phyloP scores from a whole-genome alignment of 2,888 invertebrate genomes.

The Tineola bisselliella region DNA sequence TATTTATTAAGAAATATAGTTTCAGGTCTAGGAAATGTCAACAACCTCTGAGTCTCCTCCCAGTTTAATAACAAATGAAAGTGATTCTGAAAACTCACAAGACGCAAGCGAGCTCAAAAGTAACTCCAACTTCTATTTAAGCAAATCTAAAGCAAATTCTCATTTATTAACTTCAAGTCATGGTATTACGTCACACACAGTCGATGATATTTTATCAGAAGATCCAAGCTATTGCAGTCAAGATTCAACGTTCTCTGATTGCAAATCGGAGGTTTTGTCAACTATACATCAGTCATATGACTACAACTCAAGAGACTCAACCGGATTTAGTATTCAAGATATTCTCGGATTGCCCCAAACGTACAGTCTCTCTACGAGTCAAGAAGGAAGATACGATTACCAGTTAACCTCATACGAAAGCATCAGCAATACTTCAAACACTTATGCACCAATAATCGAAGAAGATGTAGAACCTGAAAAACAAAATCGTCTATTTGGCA shows the following conservation, averaged over 20 bases:
- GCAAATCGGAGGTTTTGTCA: constrained; percentile 41
- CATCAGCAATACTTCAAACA: constrained; percentile 48
- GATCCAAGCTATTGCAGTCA: constrained; percentile 29
- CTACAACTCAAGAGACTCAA: constrained; percentile 59
- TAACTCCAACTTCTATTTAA: constrained; percentile 19
- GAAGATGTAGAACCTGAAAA: constrained; percentile 31
- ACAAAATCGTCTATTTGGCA: constrained; percentile 31
- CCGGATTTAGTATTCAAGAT: constrained; percentile 60
- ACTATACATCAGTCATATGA: constrained; percentile 44
- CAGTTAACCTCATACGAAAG: constrained; percentile 48
- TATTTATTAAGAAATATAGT: neutral
- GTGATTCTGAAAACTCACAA: constrained; percentile 33
- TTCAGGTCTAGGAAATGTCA: neutral
- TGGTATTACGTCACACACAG: constrained; percentile 45
- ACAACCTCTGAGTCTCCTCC: constrained; percentile 27
- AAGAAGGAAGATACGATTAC: constrained; percentile 45
- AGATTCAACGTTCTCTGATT: constrained; percentile 37
- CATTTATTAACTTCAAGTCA: neutral
- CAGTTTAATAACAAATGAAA: constrained; percentile 26
- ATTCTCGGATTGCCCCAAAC: constrained; percentile 55
- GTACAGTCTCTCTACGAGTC: constrained; percentile 30
- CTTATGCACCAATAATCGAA: constrained; percentile 27
- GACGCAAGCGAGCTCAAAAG: constrained; percentile 35
- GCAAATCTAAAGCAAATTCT: constrained; percentile 23
- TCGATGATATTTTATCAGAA: constrained; percentile 52